These are phyloP conservation scores for Conopomorpha cramerella DNA, from an alignment of 1,140 invertebrate genomes.

Conservation along the genomic window DNA sequence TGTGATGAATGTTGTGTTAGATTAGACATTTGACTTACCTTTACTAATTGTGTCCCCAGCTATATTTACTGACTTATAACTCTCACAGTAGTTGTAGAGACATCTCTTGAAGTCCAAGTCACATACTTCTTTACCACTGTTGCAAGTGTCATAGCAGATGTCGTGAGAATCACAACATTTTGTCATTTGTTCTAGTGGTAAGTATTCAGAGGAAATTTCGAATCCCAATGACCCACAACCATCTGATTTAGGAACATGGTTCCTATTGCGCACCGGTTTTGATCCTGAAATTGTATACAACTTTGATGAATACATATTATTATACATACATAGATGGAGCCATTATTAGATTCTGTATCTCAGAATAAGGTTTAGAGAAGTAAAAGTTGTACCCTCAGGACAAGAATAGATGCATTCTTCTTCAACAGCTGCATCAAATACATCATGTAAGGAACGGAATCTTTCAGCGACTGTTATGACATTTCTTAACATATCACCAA, in stretches of 20 bases:
- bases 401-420: conserved; percentile 80
- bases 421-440: conserved; percentile 82
- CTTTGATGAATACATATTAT: too few relatives aligned
- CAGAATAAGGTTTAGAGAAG: too few relatives aligned
- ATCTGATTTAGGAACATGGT: conserved; percentile 74
- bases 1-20: too few relatives aligned
- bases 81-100: conserved; percentile 81
- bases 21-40: conserved; percentile 32
- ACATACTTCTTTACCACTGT: conserved; percentile 81
- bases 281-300: conserved; percentile 64
- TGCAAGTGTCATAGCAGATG: conserved; percentile 89
- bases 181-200: conserved; percentile 78
- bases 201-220: conserved; percentile 73
- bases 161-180: conserved; percentile 86
- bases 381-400: conserved; percentile 64
- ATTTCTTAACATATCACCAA: conserved; percentile 76
- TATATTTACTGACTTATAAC: conserved; percentile 66
- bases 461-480: conserved; percentile 76
- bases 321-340: too few relatives aligned
- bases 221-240: conserved; percentile 81
- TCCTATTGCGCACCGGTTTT: conserved; percentile 69
- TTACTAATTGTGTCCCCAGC: conserved; percentile 68
- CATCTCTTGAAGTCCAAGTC: conserved; percentile 86
- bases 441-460: conserved; percentile 77
- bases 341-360: too few relatives aligned